A percentile compares a stretch with the other conserved stretches of the same genome.
These are phyloP conservation scores for Callorhinus ursinus DNA, from an alignment of 2,113 vertebrate species.

Conservation along the genomic window DNA sequence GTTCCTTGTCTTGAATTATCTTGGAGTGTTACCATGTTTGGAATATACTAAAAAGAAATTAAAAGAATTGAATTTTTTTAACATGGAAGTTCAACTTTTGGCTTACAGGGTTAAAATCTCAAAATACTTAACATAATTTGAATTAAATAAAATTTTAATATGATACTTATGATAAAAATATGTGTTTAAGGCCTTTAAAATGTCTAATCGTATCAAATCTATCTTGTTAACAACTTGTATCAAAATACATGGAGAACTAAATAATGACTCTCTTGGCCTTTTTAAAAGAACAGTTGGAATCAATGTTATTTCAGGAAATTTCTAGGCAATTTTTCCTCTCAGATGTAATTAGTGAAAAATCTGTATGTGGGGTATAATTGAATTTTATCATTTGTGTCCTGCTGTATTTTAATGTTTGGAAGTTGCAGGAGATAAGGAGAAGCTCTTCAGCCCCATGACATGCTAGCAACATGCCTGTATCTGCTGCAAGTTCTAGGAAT, in stretches of 20 bases:
- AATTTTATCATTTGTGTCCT: neutral
- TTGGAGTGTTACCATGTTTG: neutral
- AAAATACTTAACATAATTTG: neutral
- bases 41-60: neutral
- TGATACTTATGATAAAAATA: neutral
- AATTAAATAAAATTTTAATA: neutral
- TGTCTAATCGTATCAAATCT: neutral
- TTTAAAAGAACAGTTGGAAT: neutral
- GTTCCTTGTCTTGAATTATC: neutral
- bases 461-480: neutral
- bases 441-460: neutral
- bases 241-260: neutral
- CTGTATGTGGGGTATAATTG: neutral
- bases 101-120: neutral
- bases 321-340: neutral
- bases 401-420: neutral
- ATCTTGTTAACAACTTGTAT: neutral
- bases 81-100: neutral
- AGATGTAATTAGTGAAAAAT: neutral
- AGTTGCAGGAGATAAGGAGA: neutral
- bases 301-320: slow-evolving; percentile 10
- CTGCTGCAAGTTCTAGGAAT: neutral
- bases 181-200: neutral
- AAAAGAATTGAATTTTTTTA: neutral
- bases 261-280: neutral